phyloP scores from a whole-genome alignment of 1,140 invertebrate genomes.

The Aphaenogaster floridana region DNA sequence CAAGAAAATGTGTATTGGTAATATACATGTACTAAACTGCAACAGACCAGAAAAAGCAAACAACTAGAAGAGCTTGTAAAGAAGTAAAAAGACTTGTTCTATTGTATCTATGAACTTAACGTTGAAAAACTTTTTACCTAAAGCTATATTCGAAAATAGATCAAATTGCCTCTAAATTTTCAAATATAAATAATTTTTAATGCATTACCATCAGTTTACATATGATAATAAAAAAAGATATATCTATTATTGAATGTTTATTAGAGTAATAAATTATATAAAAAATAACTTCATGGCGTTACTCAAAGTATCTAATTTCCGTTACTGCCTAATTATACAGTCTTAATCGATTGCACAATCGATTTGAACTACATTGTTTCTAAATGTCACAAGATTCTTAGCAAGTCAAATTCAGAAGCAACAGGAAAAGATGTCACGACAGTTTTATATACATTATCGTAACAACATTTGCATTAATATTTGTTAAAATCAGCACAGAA shows the following conservation, averaged over 20 bases:
- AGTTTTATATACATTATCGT: slow-evolving; percentile 12
- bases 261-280: background rate
- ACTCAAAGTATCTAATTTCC: slow-evolving; percentile 40
- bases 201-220: background rate
- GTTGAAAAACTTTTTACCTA: background rate
- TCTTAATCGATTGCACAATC: slow-evolving; percentile 37
- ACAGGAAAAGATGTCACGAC: slow-evolving; percentile 52
- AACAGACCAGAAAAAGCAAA: background rate
- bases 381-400: slow-evolving; percentile 58
- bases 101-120: background rate
- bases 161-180: background rate
- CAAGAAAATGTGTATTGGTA: background rate
- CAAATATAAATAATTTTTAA: background rate
- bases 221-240: background rate
- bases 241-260: background rate
- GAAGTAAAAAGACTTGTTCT: background rate
- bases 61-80: background rate
- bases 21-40: background rate
- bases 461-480: slow-evolving; percentile 22
- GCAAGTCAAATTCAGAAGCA: slow-evolving; percentile 63
- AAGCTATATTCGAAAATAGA: background rate
- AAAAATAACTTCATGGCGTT: background rate
- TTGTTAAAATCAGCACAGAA: slow-evolving; percentile 11
- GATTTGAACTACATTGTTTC: slow-evolving; percentile 56
- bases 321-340: slow-evolving; percentile 49